phyloP scores from a whole-genome alignment of 2,888 invertebrate species.

The Eristalinus sepulchralis region DNA sequence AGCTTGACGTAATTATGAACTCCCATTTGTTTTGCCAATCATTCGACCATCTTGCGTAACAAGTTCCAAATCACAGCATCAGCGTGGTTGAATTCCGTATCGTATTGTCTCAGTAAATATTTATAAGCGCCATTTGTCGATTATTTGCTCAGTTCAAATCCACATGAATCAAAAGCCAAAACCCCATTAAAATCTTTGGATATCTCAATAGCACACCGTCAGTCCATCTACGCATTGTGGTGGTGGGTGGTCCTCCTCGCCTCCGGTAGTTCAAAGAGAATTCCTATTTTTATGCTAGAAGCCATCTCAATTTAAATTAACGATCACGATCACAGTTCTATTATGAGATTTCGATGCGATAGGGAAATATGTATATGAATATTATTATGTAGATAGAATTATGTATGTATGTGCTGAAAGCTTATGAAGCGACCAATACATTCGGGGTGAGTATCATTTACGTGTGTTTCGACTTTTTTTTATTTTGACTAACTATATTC shows the following conservation, averaged over 20 bases:
- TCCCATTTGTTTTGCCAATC: neutral
- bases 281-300: neutral
- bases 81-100: neutral
- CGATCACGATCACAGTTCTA: slow-evolving; percentile 11
- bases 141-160: neutral
- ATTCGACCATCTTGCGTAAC: neutral
- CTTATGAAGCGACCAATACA: neutral
- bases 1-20: neutral
- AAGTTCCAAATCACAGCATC: neutral
- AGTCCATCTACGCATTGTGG: neutral
- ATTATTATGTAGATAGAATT: neutral
- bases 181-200: neutral
- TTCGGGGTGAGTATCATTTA: neutral
- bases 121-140: neutral
- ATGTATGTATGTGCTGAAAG: neutral
- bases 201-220: neutral
- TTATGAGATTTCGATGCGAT: neutral
- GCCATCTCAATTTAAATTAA: neutral
- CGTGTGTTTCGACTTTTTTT: neutral
- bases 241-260: neutral
- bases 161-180: neutral
- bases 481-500: slow-evolving; percentile 3
- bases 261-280: neutral
- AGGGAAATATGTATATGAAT: neutral
- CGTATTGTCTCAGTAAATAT: neutral